Conservation (phyloP, 2,888 invertebrate species). For the Xestoiulus laeticollis region DNA sequence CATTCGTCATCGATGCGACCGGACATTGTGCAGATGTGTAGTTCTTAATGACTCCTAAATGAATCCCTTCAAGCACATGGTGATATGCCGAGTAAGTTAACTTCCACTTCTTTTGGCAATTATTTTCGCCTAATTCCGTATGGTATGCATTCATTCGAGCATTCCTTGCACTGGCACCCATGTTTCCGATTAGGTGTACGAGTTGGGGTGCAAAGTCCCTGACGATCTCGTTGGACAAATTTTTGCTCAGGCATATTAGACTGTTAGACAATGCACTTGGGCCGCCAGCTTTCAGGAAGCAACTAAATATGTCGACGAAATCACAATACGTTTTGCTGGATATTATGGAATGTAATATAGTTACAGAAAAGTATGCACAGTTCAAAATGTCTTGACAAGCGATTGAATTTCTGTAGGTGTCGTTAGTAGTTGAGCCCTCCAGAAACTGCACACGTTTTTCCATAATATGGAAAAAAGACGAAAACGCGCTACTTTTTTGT, state of each 20-base stretch:
- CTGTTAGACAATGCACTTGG: neutral
- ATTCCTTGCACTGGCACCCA: neutral
- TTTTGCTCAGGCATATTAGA: neutral
- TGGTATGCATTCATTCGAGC: neutral
- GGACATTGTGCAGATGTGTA: neutral
- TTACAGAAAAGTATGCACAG: neutral
- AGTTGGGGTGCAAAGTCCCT: neutral
- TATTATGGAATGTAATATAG: slow-evolving; percentile 9
- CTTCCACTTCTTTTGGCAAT: slow-evolving; percentile 42
- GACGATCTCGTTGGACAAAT: neutral
- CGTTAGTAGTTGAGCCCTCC: neutral
- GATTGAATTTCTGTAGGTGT: neutral
- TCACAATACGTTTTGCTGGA: neutral
- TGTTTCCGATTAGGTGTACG: neutral
- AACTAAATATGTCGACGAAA: neutral
- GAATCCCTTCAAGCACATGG: neutral
- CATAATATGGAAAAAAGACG: neutral
- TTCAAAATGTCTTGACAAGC: slow-evolving; percentile 8
- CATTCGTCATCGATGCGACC: neutral
- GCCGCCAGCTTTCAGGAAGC: neutral
- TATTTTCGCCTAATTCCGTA: neutral
- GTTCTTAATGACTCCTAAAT: neutral
- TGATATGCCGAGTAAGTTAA: slow-evolving; percentile 1
- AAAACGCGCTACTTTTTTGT: neutral
- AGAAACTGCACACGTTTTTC: neutral